Conservation (phyloP, 2,888 invertebrate genomes). For the Catocala nupta region DNA sequence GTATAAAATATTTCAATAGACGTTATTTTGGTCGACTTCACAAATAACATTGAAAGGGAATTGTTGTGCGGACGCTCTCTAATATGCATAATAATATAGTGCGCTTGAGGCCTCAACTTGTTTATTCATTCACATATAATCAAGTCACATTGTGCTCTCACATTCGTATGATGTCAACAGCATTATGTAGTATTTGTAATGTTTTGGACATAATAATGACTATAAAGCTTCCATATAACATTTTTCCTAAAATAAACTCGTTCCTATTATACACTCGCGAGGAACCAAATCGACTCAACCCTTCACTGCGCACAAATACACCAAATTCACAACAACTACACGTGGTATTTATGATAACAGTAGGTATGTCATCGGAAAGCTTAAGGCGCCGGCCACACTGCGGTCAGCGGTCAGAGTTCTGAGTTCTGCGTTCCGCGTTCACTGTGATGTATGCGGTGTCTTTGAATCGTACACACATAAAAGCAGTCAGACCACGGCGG, state of each 20-base stretch:
- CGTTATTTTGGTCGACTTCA: conserved; percentile 47
- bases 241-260: not conserved
- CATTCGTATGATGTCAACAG: not conserved
- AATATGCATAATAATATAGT: conserved; percentile 65
- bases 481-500: no score
- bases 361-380: no score
- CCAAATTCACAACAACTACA: no score
- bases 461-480: no score
- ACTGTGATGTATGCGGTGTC: no score
- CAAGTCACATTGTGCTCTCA: conserved; percentile 61
- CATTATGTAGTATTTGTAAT: conserved; percentile 1
- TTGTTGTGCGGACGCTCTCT: conserved; percentile 38
- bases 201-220: conserved; percentile 1
- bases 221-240: not conserved
- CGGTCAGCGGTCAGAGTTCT: no score
- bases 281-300: no score
- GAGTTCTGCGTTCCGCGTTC: no score
- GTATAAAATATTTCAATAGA: conserved; percentile 42
- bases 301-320: no score
- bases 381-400: no score
- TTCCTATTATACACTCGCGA: not conserved
- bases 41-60: conserved; percentile 31
- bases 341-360: no score
- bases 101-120: conserved; percentile 63
- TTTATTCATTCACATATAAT: conserved; percentile 68